These are phyloP conservation scores for Oreochromis niloticus DNA, from an alignment of 2,113 vertebrate species.

Conservation along the genomic window DNA sequence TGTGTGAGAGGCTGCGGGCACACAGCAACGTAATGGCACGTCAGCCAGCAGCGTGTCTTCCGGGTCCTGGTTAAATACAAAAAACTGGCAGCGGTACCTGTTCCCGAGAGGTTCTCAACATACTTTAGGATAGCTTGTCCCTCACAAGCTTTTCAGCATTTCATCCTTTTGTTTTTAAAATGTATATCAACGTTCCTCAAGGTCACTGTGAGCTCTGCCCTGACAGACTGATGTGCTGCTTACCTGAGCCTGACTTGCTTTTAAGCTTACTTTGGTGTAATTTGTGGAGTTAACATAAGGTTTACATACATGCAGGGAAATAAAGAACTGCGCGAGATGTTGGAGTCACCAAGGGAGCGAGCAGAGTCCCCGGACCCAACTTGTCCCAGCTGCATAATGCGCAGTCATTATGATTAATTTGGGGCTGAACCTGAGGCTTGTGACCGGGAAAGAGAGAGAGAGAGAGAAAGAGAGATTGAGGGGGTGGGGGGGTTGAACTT, in stretches of 20 bases:
- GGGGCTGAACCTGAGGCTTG: not conserved
- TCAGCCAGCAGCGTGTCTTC: constrained; percentile 62
- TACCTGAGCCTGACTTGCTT: not conserved
- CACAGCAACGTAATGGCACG: constrained; percentile 61
- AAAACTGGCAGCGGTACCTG: constrained; percentile 21
- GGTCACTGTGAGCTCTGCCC: not conserved
- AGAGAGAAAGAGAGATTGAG: not conserved
- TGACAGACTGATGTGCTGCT: not conserved
- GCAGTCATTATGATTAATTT: not conserved
- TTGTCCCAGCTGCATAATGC: not conserved
- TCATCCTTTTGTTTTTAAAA: not conserved
- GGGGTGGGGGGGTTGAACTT: not conserved
- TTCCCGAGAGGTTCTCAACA: not conserved
- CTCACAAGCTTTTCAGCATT: not conserved
- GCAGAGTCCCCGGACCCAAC: not conserved
- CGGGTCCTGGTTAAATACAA: constrained; percentile 40
- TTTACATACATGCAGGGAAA: not conserved
- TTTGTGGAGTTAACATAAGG: not conserved
- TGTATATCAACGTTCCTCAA: not conserved
- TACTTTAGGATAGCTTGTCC: not conserved
- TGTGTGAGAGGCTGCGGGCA: constrained; percentile 35
- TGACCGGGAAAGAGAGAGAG: not conserved
- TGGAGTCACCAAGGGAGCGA: not conserved
- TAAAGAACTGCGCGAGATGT: not conserved
- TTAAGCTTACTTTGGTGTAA: not conserved